Evolutionary conservation across 1,140 invertebrate species (phyloP), one percentile per base, ranked within the genome.

Genomic region (Scaptomyza hsui): DNA sequence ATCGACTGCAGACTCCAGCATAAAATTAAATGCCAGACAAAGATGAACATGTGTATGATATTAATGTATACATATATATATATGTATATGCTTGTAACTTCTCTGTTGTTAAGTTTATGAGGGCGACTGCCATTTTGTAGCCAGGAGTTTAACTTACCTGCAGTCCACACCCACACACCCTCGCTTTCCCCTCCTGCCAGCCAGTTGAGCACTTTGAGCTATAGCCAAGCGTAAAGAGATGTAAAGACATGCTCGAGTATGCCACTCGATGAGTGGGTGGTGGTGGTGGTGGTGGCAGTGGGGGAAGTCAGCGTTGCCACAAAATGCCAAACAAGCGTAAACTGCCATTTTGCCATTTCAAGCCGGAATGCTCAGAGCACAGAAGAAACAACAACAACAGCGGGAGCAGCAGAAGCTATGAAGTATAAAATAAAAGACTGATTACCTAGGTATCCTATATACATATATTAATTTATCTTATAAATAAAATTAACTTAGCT

Each of bases 311-410:
- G 65, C 63, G 35, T 71, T 32, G 53, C 62, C 59, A 86, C 81
- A 86, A 86, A 82, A 86, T 88, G 83, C 69, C 65, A 88, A 82
- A 70, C 60, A 56, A 86, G 82, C 82, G 83, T 88, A 88, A 86
- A 88, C 75, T 75, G 78, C 82, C 82, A 86, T 86, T 86, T 88
- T 78, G 71, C 77, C 59, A 77, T 86, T 86, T 80, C 68, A 63
- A 80, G 81, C 62, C 67, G 70, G 32, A 78, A 72, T 59, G 73
- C 56, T 60, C 18, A 48, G 18, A 60, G 39, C 32, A 45, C 32
- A 35, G 57, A n/a, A 24, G 16, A 24, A 53, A 59, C 49, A 61
- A 67, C 45, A 59, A 62, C 21, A 35, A 16, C 21, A 24, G 29
- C 60, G 35, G 16, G 16, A 45, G 15, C 16, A 32, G 37, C 12